These are phyloP conservation scores for Tipula lateralis DNA, from an alignment of 2,888 invertebrate genomes.

Conservation along the genomic window DNA sequence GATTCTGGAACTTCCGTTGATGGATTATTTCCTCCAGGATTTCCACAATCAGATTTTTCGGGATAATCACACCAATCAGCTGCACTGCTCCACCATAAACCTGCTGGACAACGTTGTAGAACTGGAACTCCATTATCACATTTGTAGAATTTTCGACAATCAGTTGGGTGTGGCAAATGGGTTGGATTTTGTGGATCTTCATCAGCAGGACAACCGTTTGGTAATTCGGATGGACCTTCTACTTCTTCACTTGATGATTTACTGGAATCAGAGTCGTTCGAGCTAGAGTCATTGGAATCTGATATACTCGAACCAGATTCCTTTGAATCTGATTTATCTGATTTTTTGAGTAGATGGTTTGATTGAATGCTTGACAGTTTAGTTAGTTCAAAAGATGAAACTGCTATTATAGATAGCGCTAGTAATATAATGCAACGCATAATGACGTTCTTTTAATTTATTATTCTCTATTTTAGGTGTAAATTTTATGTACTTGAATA, in stretches of 20 bases:
- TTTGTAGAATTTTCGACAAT: constrained; percentile 28
- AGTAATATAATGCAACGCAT: not conserved
- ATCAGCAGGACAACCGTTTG: not conserved
- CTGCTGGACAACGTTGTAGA: not conserved
- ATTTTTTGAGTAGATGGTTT: not conserved
- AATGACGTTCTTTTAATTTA: not conserved
- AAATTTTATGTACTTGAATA: not conserved
- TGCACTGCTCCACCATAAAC: constrained; percentile 25
- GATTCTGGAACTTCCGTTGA: not conserved
- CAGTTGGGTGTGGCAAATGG: constrained; percentile 25
- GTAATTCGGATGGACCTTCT: not conserved
- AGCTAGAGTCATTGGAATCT: not conserved
- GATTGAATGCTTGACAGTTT: not conserved
- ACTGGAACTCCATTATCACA: not conserved
- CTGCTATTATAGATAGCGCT: not conserved
- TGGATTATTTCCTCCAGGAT: not conserved
- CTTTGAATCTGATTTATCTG: not conserved
- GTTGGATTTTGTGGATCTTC: not conserved
- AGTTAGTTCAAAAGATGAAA: not conserved
- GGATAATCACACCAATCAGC: constrained; percentile 24
- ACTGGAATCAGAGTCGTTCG: not conserved
- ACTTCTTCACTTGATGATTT: not conserved
- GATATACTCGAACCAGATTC: not conserved
- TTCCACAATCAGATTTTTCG: not conserved
- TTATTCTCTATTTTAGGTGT: not conserved